Percentiles rank a stretch among this genome's conserved stretches.
Conservation (phyloP, 2,888 invertebrate genomes). For the Ormyrus pomaceus region DNA sequence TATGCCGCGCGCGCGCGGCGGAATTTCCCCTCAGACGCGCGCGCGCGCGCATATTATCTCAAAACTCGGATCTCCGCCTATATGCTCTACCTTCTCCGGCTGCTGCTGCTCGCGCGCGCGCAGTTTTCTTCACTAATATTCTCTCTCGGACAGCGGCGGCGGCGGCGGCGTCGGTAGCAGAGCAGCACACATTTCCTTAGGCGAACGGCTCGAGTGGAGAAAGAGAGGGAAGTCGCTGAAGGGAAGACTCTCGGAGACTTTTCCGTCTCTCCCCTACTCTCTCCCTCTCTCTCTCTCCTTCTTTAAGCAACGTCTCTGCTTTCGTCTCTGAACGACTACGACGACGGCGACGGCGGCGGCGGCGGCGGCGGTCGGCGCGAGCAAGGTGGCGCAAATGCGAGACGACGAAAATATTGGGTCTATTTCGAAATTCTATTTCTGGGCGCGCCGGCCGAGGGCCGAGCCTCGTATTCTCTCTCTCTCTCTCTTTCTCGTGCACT, state of each 20-base stretch:
- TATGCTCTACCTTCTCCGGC: constrained; percentile 1
- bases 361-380: constrained; percentile 16
- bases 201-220: not conserved
- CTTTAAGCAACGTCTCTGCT: constrained; percentile 44
- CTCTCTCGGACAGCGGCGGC: constrained; percentile 26
- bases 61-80: constrained; percentile 41
- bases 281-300: constrained; percentile 29
- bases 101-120: not conserved
- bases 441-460: constrained; percentile 71
- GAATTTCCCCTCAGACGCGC: constrained; percentile 28
- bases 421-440: constrained; percentile 76
- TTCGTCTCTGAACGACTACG: constrained; percentile 49
- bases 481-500: constrained; percentile 31
- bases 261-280: constrained; percentile 32
- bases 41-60: constrained; percentile 50
- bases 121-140: constrained; percentile 39
- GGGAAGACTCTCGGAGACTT: constrained; percentile 46
- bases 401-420: constrained; percentile 76
- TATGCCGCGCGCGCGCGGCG: not conserved
- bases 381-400: constrained; percentile 74
- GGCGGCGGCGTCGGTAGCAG: not conserved
- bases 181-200: constrained; percentile 14
- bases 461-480: constrained; percentile 52
- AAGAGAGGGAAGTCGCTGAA: not conserved
- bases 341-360: constrained; percentile 18